A percentile compares a stretch with the other conserved stretches of the same genome.
Evolutionary conservation across 2,797 vertebrate genomes (phyloP).

Genomic region (Chaetodon trifasciatus): DNA sequence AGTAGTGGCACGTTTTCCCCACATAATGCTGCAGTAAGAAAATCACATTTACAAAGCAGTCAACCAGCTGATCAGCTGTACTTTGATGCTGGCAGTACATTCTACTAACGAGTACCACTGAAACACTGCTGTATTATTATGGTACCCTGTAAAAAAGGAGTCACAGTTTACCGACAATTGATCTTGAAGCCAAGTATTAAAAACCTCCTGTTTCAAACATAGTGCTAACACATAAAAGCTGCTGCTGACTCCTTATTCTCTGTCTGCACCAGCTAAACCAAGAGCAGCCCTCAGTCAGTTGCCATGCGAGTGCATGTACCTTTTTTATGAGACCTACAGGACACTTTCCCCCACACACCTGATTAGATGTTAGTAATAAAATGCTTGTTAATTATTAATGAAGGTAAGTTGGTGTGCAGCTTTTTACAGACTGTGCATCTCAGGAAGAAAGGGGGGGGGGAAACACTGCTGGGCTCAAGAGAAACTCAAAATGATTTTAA

Average conservation of each 20-base stretch:
- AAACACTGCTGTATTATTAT: conserved; percentile 38
- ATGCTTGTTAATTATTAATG: conserved; percentile 55
- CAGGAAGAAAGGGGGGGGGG: background rate
- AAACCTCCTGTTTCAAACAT: conserved; percentile 33
- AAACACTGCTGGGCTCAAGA: conserved; percentile 49
- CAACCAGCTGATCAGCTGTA: conserved; percentile 50
- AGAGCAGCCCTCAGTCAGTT: conserved; percentile 18
- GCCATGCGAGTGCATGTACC: conserved; percentile 19
- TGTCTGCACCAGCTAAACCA: background rate
- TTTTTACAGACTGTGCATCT: conserved; percentile 32
- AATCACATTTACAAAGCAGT: conserved; percentile 66
- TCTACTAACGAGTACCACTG: conserved; percentile 61
- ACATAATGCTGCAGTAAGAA: conserved; percentile 53
- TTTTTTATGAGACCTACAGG: conserved; percentile 13
- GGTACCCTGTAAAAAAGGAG: conserved; percentile 48
- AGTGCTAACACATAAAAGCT: conserved; percentile 35
- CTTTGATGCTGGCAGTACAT: conserved; percentile 52
- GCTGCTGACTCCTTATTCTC: conserved; percentile 20
- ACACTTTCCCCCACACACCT: conserved; percentile 13
- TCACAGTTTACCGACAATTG: conserved; percentile 62
- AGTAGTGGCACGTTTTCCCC: conserved; percentile 68
- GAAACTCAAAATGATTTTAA: conserved; percentile 26
- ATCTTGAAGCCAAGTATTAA: conserved; percentile 52
- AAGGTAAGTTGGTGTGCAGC: conserved; percentile 8
- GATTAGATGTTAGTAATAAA: conserved; percentile 42